A percentile compares a stretch with the other conserved stretches of the same genome.
These are phyloP conservation scores for Girardia tigrina DNA, from an alignment of 2,888 invertebrate species.

Conservation along the genomic window DNA sequence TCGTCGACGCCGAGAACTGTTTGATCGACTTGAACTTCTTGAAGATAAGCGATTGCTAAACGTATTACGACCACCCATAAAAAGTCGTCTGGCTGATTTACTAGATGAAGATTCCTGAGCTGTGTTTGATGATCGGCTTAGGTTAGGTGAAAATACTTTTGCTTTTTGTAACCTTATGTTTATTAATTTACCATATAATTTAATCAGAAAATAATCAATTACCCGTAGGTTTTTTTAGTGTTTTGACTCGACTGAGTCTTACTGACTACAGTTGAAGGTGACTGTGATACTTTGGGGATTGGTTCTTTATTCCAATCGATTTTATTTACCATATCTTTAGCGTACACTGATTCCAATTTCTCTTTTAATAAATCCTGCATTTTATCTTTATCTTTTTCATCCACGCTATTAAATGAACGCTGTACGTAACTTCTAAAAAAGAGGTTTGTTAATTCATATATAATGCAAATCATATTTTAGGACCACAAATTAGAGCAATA, in stretches of 20 bases:
- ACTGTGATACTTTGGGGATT: neutral
- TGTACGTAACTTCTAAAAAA: constrained; percentile 63
- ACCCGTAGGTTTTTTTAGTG: neutral
- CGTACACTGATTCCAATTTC: neutral
- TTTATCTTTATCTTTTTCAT: neutral
- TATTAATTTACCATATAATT: neutral
- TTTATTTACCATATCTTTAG: neutral
- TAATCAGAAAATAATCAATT: neutral
- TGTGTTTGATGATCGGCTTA: neutral
- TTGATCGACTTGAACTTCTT: neutral
- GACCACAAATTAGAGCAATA: neutral
- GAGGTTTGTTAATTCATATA: neutral
- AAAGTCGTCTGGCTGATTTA: neutral
- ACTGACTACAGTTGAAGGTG: neutral
- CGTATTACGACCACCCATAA: neutral
- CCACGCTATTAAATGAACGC: constrained; percentile 75
- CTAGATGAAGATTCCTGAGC: neutral
- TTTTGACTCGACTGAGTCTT: neutral
- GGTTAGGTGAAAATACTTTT: neutral
- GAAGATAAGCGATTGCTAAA: neutral
- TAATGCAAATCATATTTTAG: too few species aligned
- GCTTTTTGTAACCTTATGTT: neutral
- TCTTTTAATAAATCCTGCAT: neutral
- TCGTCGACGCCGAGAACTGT: neutral
- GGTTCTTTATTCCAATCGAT: neutral